Conservation (phyloP, 2,888 invertebrate genomes). For the Sepiola atlantica region DNA sequence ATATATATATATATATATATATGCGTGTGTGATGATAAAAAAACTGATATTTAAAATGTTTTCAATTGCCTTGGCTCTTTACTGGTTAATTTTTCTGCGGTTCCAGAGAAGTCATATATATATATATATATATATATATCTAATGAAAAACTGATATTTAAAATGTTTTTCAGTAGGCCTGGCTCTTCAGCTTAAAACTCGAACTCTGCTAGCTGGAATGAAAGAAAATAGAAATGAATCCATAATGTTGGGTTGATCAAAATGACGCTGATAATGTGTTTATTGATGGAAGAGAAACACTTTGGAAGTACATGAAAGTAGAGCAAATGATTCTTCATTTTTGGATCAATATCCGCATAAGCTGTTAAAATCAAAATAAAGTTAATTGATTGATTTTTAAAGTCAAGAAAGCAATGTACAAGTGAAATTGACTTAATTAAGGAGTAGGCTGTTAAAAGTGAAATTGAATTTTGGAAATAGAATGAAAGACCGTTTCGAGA, state of each 20-base stretch:
- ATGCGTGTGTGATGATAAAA: neutral
- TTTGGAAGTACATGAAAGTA: neutral
- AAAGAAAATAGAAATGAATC: neutral
- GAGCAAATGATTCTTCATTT: neutral
- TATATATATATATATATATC: neutral
- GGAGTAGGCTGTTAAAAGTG: slow-evolving; percentile 12
- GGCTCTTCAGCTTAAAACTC: neutral
- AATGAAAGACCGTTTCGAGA: neutral
- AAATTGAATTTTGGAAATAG: slow-evolving; percentile 19
- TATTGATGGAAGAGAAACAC: neutral
- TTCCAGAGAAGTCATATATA: neutral
- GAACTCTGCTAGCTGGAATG: neutral
- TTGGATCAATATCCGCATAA: neutral
- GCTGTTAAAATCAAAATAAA: slow-evolving; percentile 32
- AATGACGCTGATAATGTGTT: neutral
- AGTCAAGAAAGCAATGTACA: slow-evolving; percentile 6
- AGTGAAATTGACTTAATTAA: slow-evolving; percentile 32
- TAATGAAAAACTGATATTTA: neutral
- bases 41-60: too few species aligned
- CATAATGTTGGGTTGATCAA: neutral
- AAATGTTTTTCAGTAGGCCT: neutral
- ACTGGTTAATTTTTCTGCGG: too few species aligned
- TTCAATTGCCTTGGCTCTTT: too few species aligned
- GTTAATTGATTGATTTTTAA: slow-evolving; percentile 32
- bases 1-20: neutral